These are phyloP conservation scores for Cepaea nemoralis DNA, from an alignment of 1,140 invertebrate species.

Conservation along the genomic window DNA sequence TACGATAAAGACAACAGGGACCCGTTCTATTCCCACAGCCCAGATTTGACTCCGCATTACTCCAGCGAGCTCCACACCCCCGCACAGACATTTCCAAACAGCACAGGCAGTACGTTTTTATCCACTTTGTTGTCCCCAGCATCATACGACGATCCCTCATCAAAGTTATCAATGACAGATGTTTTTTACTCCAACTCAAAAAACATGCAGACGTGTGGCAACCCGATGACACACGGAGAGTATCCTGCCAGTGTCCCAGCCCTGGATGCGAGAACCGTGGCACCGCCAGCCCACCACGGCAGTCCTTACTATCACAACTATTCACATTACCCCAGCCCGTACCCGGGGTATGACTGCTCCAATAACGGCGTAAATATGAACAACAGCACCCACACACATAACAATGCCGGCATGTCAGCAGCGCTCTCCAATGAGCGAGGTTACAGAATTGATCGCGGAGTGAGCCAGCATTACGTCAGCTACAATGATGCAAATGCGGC, in stretches of 20 bases:
- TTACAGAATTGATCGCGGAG: slow-evolving; percentile 13
- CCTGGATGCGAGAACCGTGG: not conserved
- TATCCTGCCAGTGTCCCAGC: not conserved
- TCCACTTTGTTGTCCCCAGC: not conserved
- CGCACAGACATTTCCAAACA: not conserved
- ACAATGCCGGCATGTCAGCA: not conserved
- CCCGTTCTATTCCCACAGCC: not conserved
- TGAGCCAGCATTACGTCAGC: not conserved
- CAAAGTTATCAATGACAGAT: not conserved
- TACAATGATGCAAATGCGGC: not conserved
- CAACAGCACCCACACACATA: not conserved
- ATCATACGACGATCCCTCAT: not conserved
- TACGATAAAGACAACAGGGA: not conserved
- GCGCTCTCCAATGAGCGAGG: not conserved
- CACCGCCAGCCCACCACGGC: not conserved
- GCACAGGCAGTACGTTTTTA: not conserved
- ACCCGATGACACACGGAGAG: not conserved
- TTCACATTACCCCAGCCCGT: not conserved
- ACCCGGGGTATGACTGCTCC: not conserved
- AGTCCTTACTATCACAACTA: not conserved
- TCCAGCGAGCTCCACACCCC: not conserved
- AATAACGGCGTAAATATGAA: not conserved
- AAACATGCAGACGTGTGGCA: not conserved
- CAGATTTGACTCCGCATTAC: not conserved
- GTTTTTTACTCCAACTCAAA: not conserved